These are phyloP conservation scores for Drosophila parabipectinata DNA, from an alignment of 1,140 invertebrate genomes.

Conservation along the genomic window DNA sequence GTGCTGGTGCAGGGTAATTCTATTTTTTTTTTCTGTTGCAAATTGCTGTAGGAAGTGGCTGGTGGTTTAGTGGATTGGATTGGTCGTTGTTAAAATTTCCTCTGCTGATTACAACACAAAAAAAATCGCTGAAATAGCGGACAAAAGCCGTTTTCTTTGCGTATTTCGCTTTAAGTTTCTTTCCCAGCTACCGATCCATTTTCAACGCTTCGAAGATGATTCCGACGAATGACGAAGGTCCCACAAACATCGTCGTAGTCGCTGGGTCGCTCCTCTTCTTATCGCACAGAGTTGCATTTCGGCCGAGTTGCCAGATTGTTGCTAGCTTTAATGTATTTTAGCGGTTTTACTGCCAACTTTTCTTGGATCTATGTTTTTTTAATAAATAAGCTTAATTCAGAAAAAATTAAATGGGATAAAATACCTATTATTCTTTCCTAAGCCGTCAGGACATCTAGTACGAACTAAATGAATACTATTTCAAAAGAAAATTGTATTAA, in stretches of 20 bases:
- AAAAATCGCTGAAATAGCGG: slow-evolving; percentile 84
- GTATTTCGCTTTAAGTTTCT: slow-evolving; percentile 80
- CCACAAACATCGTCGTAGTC: not conserved
- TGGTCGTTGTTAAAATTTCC: slow-evolving; percentile 76
- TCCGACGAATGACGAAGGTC: slow-evolving; percentile 46
- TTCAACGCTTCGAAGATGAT: slow-evolving; percentile 83
- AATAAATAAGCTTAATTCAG: no score
- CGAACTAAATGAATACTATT: no score
- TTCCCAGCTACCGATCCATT: slow-evolving; percentile 84
- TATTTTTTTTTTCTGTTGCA: slow-evolving; percentile 58
- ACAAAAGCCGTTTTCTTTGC: slow-evolving; percentile 85
- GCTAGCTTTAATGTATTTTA: no score
- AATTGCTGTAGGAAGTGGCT: slow-evolving; percentile 58
- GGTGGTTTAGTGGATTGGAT: slow-evolving; percentile 46
- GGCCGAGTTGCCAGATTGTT: no score
- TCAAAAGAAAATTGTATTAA: no score
- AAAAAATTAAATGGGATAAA: no score
- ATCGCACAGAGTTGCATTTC: not conserved
- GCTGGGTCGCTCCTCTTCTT: not conserved
- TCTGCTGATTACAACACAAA: slow-evolving; percentile 80
- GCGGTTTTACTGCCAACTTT: no score
- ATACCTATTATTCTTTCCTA: no score
- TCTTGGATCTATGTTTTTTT: no score
- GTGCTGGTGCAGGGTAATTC: slow-evolving; percentile 51
- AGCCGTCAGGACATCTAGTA: no score